Percentiles rank a stretch among this genome's conserved stretches.
Evolutionary conservation across 2,888 invertebrate species (phyloP).

Genomic region (Mechanitis mazaeus): DNA sequence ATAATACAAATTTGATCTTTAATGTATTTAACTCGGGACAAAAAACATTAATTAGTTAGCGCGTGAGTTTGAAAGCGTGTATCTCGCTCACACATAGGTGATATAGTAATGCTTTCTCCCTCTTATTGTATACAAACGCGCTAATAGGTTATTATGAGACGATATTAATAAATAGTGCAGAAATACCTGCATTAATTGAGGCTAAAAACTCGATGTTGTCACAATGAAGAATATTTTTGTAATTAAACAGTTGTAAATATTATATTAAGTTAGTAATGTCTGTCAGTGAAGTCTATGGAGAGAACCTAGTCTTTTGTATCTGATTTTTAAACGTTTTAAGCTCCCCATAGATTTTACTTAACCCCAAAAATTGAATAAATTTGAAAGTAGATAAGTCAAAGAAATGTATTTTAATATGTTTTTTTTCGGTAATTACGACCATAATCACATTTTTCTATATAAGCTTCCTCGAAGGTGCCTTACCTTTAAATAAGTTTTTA

Average conservation of each 20-base stretch:
- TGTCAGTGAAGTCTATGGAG: constrained; percentile 53
- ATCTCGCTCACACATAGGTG: too few species aligned
- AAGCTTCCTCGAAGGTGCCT: constrained; percentile 68
- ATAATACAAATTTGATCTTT: neutral
- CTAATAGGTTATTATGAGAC: neutral
- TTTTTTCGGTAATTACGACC: neutral
- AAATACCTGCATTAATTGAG: neutral
- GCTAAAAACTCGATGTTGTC: constrained; percentile 3
- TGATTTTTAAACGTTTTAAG: constrained; percentile 46
- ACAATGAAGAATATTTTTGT: neutral
- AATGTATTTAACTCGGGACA: neutral
- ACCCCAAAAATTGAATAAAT: constrained; percentile 18
- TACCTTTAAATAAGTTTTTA: constrained; percentile 42
- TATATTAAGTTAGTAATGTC: constrained; percentile 33
- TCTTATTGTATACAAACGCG: neutral
- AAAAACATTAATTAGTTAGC: neutral
- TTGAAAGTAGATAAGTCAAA: neutral
- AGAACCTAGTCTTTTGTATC: constrained; percentile 64
- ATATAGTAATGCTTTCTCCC: too few species aligned
- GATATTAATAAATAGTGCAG: neutral
- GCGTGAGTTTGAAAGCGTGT: too few species aligned
- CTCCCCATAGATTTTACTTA: constrained; percentile 54
- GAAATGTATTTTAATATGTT: neutral
- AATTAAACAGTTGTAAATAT: neutral
- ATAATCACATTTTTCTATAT: constrained; percentile 34